Percentiles rank a stretch among this genome's conserved stretches.
These are phyloP conservation scores for Orussus abietinus DNA, from an alignment of 1,140 invertebrate genomes.

Conservation along the genomic window DNA sequence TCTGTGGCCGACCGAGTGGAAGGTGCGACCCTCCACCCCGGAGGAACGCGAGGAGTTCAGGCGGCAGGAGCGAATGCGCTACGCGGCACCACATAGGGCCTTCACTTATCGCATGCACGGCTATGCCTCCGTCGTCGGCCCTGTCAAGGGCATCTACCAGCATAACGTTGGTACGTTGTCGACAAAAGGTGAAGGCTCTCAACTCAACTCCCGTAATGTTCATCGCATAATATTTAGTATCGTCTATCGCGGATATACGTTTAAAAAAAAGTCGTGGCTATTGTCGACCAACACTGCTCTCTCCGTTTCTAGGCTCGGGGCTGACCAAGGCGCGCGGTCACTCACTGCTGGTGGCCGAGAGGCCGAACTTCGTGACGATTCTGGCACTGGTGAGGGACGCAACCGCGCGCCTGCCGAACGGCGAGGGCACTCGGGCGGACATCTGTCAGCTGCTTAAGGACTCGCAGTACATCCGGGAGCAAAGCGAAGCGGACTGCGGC, in stretches of 20 bases:
- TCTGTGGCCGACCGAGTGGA: constrained; percentile 70
- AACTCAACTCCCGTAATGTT: no score
- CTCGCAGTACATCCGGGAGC: constrained; percentile 78
- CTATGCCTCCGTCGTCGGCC: constrained; percentile 84
- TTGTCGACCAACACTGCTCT: no score
- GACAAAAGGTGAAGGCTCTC: neutral
- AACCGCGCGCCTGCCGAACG: constrained; percentile 86
- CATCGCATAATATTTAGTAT: no score
- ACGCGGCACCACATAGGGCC: constrained; percentile 79
- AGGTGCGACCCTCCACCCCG: constrained; percentile 70
- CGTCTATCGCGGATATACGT: no score
- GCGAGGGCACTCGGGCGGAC: constrained; percentile 87
- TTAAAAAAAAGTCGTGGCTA: no score
- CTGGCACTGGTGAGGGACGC: constrained; percentile 87
- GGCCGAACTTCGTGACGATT: constrained; percentile 90
- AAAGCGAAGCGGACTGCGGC: constrained; percentile 60
- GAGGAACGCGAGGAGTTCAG: constrained; percentile 78
- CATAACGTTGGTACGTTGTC: constrained; percentile 48
- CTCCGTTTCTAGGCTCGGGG: no score
- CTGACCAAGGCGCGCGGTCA: constrained; percentile 74
- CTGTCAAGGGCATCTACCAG: constrained; percentile 82
- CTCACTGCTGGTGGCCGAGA: constrained; percentile 73
- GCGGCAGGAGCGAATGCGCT: constrained; percentile 68
- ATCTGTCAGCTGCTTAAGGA: constrained; percentile 81
- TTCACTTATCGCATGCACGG: constrained; percentile 83